phyloP scores from a whole-genome alignment of 2,113 vertebrate genomes.

The Ciconia boyciana region DNA sequence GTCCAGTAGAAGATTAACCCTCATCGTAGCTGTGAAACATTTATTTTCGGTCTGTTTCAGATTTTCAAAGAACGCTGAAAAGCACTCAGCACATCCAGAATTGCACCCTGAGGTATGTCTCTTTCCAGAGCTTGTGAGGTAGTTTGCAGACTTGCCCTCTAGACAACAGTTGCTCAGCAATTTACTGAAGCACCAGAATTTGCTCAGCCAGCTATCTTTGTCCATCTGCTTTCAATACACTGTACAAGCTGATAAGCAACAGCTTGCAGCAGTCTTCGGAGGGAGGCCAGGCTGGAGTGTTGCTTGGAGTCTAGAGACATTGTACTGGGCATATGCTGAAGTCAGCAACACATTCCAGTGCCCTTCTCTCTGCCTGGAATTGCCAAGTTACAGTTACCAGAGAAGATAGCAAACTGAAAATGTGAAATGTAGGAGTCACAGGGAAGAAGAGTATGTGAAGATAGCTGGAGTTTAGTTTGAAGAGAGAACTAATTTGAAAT shows the following conservation, averaged over 20 bases:
- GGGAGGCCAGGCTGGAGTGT: neutral
- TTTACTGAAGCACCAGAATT: neutral
- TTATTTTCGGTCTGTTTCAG: neutral
- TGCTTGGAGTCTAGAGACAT: neutral
- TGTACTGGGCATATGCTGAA: slow-evolving; percentile 10
- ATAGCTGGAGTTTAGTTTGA: neutral
- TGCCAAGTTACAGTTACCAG: slow-evolving; percentile 15
- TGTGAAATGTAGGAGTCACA: slow-evolving; percentile 17
- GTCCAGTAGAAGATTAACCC: neutral
- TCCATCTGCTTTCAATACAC: neutral
- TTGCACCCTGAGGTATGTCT: neutral
- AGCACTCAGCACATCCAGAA: neutral
- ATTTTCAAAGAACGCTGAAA: neutral
- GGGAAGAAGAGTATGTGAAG: slow-evolving; percentile 15
- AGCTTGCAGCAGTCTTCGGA: neutral
- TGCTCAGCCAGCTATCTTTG: neutral
- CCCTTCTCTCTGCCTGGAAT: neutral
- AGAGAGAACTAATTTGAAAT: slow-evolving; percentile 12
- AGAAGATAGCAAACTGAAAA: neutral
- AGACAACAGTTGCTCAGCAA: neutral
- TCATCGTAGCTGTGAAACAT: neutral
- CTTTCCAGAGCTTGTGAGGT: neutral
- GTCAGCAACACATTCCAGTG: slow-evolving; percentile 21
- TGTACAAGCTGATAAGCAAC: neutral
- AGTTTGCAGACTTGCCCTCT: neutral